Evolutionary conservation across 1,140 invertebrate species (phyloP), one percentile per base, ranked within the genome.

Genomic region (Leptestheria dahalacensis): DNA sequence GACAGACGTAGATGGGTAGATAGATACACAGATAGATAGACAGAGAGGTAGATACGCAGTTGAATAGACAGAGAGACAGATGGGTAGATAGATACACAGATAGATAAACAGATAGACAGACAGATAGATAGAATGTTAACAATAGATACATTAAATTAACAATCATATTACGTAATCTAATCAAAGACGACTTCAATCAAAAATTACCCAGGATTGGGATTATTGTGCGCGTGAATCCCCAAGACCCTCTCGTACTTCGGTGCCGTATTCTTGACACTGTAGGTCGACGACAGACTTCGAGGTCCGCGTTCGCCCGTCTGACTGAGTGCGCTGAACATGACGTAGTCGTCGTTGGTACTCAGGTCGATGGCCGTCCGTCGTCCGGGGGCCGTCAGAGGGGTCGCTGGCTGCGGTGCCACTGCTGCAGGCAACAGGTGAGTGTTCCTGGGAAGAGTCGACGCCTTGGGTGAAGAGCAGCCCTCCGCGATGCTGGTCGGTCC

Each of bases 401-500:
- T 61, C 60, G 24, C 61, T 60, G 49, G 64, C 64, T 46, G 62
- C 64, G 50, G 72, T 50, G 69, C 69, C 21, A 66, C 63, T 68
- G 63, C 54, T 72, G 71, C 0, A 72, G 65, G 57, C 64, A 76
- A 72, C 51, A 79, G 67, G 64, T 82, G 83, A 48, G 82, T 79
- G 64, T 84, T 85, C 48, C 83, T 75, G 0, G 84, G 83, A 26
- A 85, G 66, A 9, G 84, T 86, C 1, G 82, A 78, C 1, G 83
- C 82, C 28, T 52, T 57, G 48, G 58, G 58, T 28, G 58, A 60
- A 18, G 49, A 29, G 57, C 58, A 12, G 18, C 33, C 46, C 15
- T 33, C 24, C 2, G 58, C 29, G 48, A 2, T 21, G 47, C 28
- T 41, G 23, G 33, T 24, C n/a, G 4, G 20, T 15, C 20, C 21